These are phyloP conservation scores for Takifugu flavidus DNA, from an alignment of 2,113 vertebrate species.

Conservation along the genomic window DNA sequence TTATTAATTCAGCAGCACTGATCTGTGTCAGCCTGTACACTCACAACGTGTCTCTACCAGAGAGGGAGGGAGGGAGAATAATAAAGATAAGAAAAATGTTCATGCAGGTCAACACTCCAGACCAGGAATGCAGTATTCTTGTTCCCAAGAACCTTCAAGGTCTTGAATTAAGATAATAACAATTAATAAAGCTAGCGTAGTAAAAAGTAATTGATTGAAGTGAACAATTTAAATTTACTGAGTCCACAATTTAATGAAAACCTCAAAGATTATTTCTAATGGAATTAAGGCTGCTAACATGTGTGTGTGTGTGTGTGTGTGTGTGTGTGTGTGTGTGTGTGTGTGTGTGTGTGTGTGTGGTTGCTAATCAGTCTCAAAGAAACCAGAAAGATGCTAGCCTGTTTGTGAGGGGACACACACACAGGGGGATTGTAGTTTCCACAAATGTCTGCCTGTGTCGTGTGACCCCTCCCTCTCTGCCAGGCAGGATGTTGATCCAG, in stretches of 20 bases:
- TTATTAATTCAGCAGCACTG: conserved; percentile 55
- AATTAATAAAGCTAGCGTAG: too few relatives aligned
- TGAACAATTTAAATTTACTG: too few relatives aligned
- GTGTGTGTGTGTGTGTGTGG: neutral
- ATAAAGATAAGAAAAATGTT: neutral
- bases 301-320: too few relatives aligned
- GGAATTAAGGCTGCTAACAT: too few relatives aligned
- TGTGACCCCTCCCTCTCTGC: conserved; percentile 21
- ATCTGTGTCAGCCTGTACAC: conserved; percentile 28
- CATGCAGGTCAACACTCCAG: neutral
- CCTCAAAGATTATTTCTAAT: too few relatives aligned
- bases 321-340: too few relatives aligned
- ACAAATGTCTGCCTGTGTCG: conserved; percentile 37
- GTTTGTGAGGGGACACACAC: conserved; percentile 44
- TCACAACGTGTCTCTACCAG: neutral
- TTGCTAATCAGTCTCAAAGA: conserved; percentile 35
- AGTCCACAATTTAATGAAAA: too few relatives aligned
- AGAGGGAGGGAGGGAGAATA: neutral
- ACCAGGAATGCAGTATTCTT: neutral
- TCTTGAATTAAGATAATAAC: too few relatives aligned
- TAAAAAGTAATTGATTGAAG: too few relatives aligned
- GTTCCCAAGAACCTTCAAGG: too few relatives aligned
- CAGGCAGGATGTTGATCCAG: conserved; percentile 75
- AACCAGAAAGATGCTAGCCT: conserved; percentile 38
- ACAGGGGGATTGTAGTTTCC: conserved; percentile 53